A percentile compares a stretch with the other conserved stretches of the same genome.
phyloP scores from a whole-genome alignment of 2,888 invertebrate genomes.

The Philaethria dido region DNA sequence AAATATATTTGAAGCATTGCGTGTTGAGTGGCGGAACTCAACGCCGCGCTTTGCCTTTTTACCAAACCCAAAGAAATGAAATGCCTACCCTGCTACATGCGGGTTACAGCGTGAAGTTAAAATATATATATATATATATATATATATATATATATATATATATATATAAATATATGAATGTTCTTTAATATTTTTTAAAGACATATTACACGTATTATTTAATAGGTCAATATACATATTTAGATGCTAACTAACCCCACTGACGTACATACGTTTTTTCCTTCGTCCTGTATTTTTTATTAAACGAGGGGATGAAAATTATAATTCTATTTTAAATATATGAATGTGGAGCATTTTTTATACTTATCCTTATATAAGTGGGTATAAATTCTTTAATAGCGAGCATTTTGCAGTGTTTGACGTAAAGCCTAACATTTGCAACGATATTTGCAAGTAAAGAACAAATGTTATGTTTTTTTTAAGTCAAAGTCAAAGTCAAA shows the following conservation, averaged over 20 bases:
- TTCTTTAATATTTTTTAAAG: neutral
- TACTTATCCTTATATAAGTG: slow-evolving; percentile 7
- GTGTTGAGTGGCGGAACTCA: no score
- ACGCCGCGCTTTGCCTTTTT: no score
- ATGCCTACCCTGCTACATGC: no score
- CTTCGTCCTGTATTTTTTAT: slow-evolving; percentile 10
- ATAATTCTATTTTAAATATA: slow-evolving; percentile 13
- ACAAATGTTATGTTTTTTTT: neutral
- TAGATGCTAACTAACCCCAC: slow-evolving; percentile 7
- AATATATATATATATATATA: no score
- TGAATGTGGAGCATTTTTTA: slow-evolving; percentile 15
- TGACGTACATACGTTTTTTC: slow-evolving; percentile 15
- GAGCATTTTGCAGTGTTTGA: neutral
- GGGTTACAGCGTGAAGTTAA: no score
- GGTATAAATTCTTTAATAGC: neutral
- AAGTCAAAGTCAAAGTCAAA: no score
- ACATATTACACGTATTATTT: slow-evolving; percentile 7
- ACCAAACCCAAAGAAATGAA: no score
- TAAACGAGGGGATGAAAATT: slow-evolving; percentile 1
- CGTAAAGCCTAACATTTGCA: neutral
- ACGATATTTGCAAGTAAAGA: neutral
- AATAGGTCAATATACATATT: slow-evolving; percentile 22
- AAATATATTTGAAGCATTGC: no score
- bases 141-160: no score
- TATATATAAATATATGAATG: no score